phyloP scores from a whole-genome alignment of 2,888 invertebrate species.

The Operophtera brumata region DNA sequence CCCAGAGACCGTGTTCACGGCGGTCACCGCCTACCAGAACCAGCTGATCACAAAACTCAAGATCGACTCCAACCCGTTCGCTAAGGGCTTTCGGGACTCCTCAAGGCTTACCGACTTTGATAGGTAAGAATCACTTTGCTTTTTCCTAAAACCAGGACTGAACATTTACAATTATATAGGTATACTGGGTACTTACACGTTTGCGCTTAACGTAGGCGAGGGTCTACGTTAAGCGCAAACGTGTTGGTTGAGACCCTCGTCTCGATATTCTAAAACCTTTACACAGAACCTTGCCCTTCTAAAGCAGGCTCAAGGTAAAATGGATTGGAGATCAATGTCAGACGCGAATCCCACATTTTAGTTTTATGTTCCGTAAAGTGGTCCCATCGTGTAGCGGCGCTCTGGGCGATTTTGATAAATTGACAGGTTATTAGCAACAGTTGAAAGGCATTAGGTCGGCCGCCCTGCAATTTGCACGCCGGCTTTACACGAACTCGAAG shows the following conservation, averaged over 20 bases:
- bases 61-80: constrained; percentile 99
- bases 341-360: constrained; percentile 39
- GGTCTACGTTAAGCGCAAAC: too few species aligned
- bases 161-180: too few species aligned
- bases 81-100: constrained; percentile 98
- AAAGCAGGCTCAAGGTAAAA: constrained; percentile 28
- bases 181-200: too few species aligned
- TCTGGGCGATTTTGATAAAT: constrained; percentile 75
- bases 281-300: constrained; percentile 2
- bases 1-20: constrained; percentile 99
- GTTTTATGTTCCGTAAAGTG: constrained; percentile 52
- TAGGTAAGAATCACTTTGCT: constrained; percentile 76
- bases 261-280: not conserved
- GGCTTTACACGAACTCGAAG: constrained; percentile 70
- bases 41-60: constrained; percentile 99
- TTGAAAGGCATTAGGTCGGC: constrained; percentile 79
- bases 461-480: constrained; percentile 77
- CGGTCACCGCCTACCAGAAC: constrained; percentile 99
- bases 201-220: too few species aligned
- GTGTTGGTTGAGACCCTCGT: too few species aligned
- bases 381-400: constrained; percentile 52
- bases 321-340: constrained; percentile 36
- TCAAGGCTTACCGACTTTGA: constrained; percentile 96
- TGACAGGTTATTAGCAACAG: constrained; percentile 81
- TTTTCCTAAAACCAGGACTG: too few species aligned